Conservation (phyloP, 2,113 vertebrate species). For the Himantopus leucocephalus region DNA sequence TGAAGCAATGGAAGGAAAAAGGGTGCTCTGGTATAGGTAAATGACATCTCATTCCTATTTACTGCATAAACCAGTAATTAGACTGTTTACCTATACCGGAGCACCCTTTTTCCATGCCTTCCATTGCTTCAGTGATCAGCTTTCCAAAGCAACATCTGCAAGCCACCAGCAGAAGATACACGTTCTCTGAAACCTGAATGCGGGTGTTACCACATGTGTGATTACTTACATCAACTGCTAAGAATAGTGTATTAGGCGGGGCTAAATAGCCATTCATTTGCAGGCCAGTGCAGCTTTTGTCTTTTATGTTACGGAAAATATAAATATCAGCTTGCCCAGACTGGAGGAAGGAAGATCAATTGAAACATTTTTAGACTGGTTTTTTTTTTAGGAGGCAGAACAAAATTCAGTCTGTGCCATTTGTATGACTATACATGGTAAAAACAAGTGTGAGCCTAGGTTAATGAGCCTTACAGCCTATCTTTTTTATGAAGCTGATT, state of each 20-base stretch:
- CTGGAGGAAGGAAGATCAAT: slow-evolving; percentile 58
- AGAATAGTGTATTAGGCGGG: neutral
- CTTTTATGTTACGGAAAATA: slow-evolving; percentile 24
- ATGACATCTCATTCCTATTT: neutral
- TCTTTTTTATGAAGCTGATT: neutral
- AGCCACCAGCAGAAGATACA: neutral
- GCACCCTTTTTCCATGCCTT: neutral
- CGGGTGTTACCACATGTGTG: neutral
- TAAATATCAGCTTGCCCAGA: neutral
- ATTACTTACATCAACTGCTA: slow-evolving; percentile 17
- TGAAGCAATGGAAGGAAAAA: neutral
- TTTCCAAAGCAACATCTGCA: neutral
- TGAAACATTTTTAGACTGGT: slow-evolving; percentile 37
- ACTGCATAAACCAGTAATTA: neutral
- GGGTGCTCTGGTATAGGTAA: neutral
- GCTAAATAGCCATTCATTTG: slow-evolving; percentile 23
- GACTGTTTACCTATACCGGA: neutral
- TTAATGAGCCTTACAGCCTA: slow-evolving; percentile 36
- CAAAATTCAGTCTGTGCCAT: neutral
- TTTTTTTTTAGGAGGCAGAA: neutral
- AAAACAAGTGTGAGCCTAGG: slow-evolving; percentile 1
- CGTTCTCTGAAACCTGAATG: neutral
- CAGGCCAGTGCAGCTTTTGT: slow-evolving; percentile 49
- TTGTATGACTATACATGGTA: slow-evolving; percentile 61
- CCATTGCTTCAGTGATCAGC: neutral